Percentiles rank a stretch among this genome's conserved stretches.
These are phyloP conservation scores for Pica pica DNA, from an alignment of 2,113 vertebrate genomes.

Conservation along the genomic window DNA sequence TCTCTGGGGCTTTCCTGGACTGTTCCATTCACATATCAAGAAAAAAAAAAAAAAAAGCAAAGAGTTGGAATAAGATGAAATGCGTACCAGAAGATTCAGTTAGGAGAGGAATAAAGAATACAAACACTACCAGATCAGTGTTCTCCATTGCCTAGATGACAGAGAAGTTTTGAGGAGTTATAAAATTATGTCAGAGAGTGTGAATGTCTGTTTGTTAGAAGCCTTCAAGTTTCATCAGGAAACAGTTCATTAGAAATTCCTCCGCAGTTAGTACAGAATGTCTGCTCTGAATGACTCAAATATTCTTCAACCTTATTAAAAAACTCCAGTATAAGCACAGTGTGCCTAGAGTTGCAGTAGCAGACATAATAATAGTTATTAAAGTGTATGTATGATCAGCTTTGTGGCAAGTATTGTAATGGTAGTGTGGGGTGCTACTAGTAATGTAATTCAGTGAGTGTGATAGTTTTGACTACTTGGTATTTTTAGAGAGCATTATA, in stretches of 20 bases:
- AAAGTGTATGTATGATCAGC: background rate
- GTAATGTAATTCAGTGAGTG: background rate
- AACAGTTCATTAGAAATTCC: slow-evolving; percentile 25
- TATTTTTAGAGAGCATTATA: background rate
- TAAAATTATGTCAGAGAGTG: background rate
- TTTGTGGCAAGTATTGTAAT: background rate
- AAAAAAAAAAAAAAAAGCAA: background rate
- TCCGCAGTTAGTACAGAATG: background rate
- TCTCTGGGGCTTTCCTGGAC: background rate
- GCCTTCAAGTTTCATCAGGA: slow-evolving; percentile 4
- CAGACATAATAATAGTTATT: background rate
- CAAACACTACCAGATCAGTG: background rate
- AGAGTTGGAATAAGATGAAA: background rate
- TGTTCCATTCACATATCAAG: background rate
- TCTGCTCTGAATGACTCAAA: background rate
- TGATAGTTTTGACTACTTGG: background rate
- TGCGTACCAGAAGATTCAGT: background rate
- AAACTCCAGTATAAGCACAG: background rate
- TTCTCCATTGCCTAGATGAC: background rate
- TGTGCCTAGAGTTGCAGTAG: background rate
- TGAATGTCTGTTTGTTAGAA: background rate
- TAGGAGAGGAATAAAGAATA: background rate
- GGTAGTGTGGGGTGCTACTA: background rate
- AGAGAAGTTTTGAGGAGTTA: background rate
- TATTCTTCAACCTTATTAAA: background rate